A percentile compares a stretch with the other conserved stretches of the same genome.
Evolutionary conservation across 1,140 invertebrate genomes (phyloP).

Genomic region (Danaus melanippus): DNA sequence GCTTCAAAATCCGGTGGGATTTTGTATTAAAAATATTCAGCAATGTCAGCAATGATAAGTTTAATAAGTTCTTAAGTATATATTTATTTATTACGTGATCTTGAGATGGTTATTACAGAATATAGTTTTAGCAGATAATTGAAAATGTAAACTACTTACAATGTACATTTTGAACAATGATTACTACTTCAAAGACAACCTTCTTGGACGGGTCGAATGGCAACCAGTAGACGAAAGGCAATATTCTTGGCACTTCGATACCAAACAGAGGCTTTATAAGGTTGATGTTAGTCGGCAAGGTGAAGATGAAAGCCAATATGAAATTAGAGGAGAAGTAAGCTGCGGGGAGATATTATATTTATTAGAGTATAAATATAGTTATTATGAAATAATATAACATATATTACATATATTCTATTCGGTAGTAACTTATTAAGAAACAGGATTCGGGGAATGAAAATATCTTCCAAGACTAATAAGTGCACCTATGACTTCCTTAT

Average conservation of each 20-base stretch:
- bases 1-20: too few relatives aligned
- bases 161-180: conserved; percentile 35
- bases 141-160: conserved; percentile 28
- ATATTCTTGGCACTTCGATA: conserved; percentile 22
- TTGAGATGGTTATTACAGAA: too few relatives aligned
- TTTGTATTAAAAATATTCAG: conserved; percentile 6
- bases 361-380: not conserved
- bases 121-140: too few relatives aligned
- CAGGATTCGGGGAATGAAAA: too few relatives aligned
- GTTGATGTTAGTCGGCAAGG: conserved; percentile 27
- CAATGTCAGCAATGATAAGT: too few relatives aligned
- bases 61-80: too few relatives aligned
- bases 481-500: too few relatives aligned
- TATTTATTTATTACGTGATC: too few relatives aligned
- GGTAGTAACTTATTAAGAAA: too few relatives aligned
- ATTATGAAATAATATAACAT: not conserved
- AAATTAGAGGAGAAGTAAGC: conserved; percentile 34
- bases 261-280: conserved; percentile 25
- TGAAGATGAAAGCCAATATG: conserved; percentile 29
- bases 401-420: too few relatives aligned
- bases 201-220: conserved; percentile 40
- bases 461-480: too few relatives aligned
- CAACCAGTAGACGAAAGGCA: conserved; percentile 44
- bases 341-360: conserved; percentile 6
- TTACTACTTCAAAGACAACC: conserved; percentile 28